Base-by-base conservation (phyloP, 2,113 vertebrate species). In the Cavia porcellus region DNA sequence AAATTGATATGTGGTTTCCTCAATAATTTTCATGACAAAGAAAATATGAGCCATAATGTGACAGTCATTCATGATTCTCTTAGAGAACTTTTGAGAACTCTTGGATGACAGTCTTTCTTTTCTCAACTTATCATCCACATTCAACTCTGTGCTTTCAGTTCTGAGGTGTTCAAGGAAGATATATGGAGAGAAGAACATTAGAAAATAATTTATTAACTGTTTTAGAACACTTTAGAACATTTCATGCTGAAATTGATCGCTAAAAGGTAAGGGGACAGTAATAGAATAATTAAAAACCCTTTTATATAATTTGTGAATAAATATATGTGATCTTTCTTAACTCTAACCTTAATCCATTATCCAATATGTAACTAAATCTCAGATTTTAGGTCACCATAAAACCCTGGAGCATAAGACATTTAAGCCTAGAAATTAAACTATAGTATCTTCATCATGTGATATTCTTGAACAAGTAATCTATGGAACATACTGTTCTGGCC, bases 111-210 rank as follows among this genome's bases (percentile, higher is more conserved):
- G 57, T 79, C 0, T 0, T 94, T 95, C 38, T 91, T 97, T 94
- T 96, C 13, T 77, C 59, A 92, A 93, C 64, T 77, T 97, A 81
- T 80, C 10, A 94, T 96, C 61, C 96, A 97, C 14, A 86, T 94
- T 95, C 86, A 90, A 81, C 86, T 90, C 3, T 86, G 55, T 95
- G 77, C 20, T 57, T 96, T 95, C 20, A 95, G 96, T 97, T 97
- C 72, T 88, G 86, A 59, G 1, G 0, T 66, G 80, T 98, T 96
- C 89, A 94, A 94, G 95, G 70, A 92, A 42, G 24, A 25, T 55
- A 45, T 25, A 38, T 52, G 14, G 11, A 92, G 62, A 84, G 93
- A 94, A 82, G 68, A 12, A 11, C 32, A 95, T 61, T 61, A 57
- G 62, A 28, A 70, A 94, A 64, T 96, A 91, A 82, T 97, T 97